Evolutionary conservation across 2,888 invertebrate genomes (phyloP), one percentile per base, ranked within the genome.

Genomic region (Stictocephala bisonia): DNA sequence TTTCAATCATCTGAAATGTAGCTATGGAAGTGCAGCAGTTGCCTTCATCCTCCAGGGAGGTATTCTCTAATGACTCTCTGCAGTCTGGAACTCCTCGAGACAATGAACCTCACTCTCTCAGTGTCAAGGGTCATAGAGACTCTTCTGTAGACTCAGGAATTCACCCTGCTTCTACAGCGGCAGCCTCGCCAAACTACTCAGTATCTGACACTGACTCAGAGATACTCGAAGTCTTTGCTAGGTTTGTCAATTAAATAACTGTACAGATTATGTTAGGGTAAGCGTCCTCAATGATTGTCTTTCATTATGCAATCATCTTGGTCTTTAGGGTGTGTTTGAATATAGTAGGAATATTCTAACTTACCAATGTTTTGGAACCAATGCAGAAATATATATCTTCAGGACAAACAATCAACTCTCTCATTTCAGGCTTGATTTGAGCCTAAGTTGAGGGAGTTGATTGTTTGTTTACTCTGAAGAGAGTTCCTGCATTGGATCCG

Each of bases 61-160:
- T 44, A 15, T 44, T 44, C 44, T n/a, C 7, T n/a, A 15, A 15
- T 15, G 15, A 15, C 35, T 11, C 35, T 31, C 35, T 11, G 35
- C 6, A 31, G 7, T 9, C 48, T 29, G 50, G 22, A 29, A 50
- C 69, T 31, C 3, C 44, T 18, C 15, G 31, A n/a, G 22, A 64
- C 31, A 29, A 27, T 44, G 48, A 41, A 27, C 7, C 20, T 15
- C 13, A 51, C 13, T 22, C 69, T 20, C 11, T 22, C 24, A 31
- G 18, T 13, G 22, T 29, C 13, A 31, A 41, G 2, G 35, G 50
- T n/a, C 11, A 53, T 24, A 41, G 73, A 6, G 73, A 73, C 31
- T 73, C 73, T 2, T 73, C 73, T 1, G 53, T 58, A 3, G 73
- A 74, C 35, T 74, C 71, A 13, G 67, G 74, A 27, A 53, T 71